Base-by-base conservation (phyloP, 2,888 invertebrate species). In the Cryptus armator region DNA sequence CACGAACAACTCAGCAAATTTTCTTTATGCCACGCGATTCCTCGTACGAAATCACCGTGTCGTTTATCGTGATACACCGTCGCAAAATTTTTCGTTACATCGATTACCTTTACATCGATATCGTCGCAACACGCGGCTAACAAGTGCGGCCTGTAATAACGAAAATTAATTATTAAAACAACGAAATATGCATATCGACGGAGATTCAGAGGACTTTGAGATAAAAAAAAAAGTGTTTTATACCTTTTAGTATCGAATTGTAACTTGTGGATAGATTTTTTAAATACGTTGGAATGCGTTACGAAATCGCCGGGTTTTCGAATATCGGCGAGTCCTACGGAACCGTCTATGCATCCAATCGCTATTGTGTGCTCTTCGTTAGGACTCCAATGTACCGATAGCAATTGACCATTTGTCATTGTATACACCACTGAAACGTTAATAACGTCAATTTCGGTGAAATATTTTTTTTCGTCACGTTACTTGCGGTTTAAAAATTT, bases 1-100 rank as follows among this genome's bases (percentile, higher is more conserved):
- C 96, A 96, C 16, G 95, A 95, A 92, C 96, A 96, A 3, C 95
- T 95, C 87, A 95, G 94, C 79, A 96, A 93, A 74, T 92, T 91
- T 64, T 93, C 91, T 56, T 94, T 91, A 82, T 91, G 90, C 96
- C 96, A 96, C 4, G 95, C 94, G 16, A 96, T 88, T 53, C 95
- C 95, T 84, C 95, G 94, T 12, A 96, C 95, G 90, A 95, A 95
- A 87, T 95, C 95, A 29, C 83, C 89, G 89, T 96, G 96, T 32
- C 92, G 89, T 29, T 92, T 90, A 89, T 94, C 94, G 85, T 93
- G 92, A 88, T 95, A 95, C 83, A 94, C 85, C 19, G 89, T 87
- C 76, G 91, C 89, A 48, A 94, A 90, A 53, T 93, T 87, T 48
- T 92, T 90, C 46, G 91, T 89, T 75, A 91, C 89, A 88, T 95